Percentiles rank a stretch among this genome's conserved stretches.
These are phyloP conservation scores for Drosophila affinis DNA, from an alignment of 2,888 invertebrate species.

Conservation along the genomic window DNA sequence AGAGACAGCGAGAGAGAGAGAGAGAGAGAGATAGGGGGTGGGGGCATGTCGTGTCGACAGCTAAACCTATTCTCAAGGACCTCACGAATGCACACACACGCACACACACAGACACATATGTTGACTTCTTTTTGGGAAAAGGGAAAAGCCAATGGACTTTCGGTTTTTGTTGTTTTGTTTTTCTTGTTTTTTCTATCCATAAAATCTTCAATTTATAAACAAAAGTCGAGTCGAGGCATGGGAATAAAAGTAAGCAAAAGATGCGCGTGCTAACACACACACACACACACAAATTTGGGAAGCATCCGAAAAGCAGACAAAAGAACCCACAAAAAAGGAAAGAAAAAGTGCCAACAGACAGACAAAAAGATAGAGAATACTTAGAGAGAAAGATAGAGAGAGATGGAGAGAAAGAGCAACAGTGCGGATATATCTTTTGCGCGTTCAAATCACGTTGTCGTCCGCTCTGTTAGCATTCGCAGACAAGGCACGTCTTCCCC, in stretches of 20 bases:
- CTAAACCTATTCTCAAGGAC: slow-evolving; percentile 70
- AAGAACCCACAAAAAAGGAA: slow-evolving; percentile 39
- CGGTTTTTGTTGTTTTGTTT: slow-evolving; percentile 17
- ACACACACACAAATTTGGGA: slow-evolving; percentile 57
- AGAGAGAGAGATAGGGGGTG: slow-evolving; percentile 1
- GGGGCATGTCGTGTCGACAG: slow-evolving; percentile 63
- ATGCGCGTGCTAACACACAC: slow-evolving; percentile 43
- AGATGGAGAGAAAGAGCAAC: slow-evolving; percentile 27
- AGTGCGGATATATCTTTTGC: slow-evolving; percentile 66
- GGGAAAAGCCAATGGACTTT: slow-evolving; percentile 41
- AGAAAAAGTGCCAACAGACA: slow-evolving; percentile 59
- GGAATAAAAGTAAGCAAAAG: slow-evolving; percentile 53
- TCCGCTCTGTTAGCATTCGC: slow-evolving; percentile 34
- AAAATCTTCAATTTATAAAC: slow-evolving; percentile 73
- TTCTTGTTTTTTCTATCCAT: slow-evolving; percentile 49
- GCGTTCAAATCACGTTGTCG: slow-evolving; percentile 69
- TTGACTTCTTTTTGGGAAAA: not conserved
- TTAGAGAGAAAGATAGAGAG: slow-evolving; percentile 11
- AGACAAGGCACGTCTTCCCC: slow-evolving; percentile 61
- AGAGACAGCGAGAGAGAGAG: slow-evolving; percentile 10
- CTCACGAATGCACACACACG: slow-evolving; percentile 16
- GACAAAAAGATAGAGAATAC: not conserved
- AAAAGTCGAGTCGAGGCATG: slow-evolving; percentile 17
- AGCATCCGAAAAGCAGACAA: slow-evolving; percentile 44
- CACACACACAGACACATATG: too few species aligned